Base-by-base conservation (phyloP, 2,888 invertebrate genomes). In the Himalopsyche kuldschensis region DNA sequence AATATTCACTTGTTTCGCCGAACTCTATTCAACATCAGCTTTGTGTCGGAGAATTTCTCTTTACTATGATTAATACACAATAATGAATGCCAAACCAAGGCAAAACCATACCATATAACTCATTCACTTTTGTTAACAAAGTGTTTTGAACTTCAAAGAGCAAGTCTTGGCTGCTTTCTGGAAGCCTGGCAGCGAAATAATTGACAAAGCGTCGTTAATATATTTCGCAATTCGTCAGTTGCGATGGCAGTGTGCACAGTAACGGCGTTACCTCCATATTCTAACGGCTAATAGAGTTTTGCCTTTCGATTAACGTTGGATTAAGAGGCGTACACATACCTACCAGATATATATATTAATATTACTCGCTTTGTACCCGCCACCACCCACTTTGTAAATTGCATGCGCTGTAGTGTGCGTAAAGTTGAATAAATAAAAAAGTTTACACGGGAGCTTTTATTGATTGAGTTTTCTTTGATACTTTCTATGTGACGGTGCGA, bases 241-340 rank as follows among this genome's bases (percentile, higher is more conserved):
- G 75, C 76, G 75, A 80, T 46, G 75, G 46, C 80, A 80, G 75
- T 75, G 75, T 31, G 80, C 46, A 47, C 48, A 10, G 75, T 75
- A 55, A 80, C 80, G 75, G 20, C 55, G 79, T 79, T 79, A 55
- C 79, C 80, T 75, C 75, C 69, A 69, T 69, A 80, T 75, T 63
- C 55, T 79, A 41, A n/a, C 80, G 46, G 80, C 80, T 80, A 80
- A 80, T 80, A 35, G 80, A 80, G 80, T 75, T 46, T 80, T 80
- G 75, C 46, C 80, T 75, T 80, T 80, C 80, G 30, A 80, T 80
- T 75, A 80, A 80, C 80, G 75, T 55, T 75, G 80, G 41, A 76
- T 47, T 80, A 75, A 46, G 46, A 46, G 75, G 31, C 55, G 35
- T 41, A 35, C 47, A 79, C 55, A 31, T 75, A 31, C 48, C 24